phyloP scores from a whole-genome alignment of 2,113 vertebrate species.

The Tragelaphus imberbis region DNA sequence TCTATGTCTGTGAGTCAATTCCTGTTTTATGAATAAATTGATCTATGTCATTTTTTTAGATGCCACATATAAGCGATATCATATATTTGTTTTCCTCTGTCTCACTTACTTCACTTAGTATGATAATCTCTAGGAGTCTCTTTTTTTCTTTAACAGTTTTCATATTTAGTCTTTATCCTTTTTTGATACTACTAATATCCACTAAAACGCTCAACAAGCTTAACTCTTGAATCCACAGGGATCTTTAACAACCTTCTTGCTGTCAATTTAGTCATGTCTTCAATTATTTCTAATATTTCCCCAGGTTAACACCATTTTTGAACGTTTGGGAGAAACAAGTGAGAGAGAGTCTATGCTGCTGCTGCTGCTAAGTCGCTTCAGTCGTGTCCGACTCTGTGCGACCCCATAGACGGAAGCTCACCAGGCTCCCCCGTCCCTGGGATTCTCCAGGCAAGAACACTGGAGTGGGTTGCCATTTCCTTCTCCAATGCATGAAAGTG shows the following conservation, averaged over 20 bases:
- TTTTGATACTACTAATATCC: neutral
- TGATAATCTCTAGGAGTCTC: neutral
- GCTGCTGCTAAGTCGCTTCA: too few relatives aligned
- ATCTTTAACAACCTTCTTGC: neutral
- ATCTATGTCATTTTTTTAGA: neutral
- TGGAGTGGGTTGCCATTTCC: too few relatives aligned
- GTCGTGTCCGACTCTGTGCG: too few relatives aligned
- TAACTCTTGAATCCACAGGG: neutral
- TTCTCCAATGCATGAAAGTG: too few relatives aligned
- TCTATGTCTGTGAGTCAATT: neutral
- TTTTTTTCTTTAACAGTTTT: neutral
- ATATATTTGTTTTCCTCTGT: neutral
- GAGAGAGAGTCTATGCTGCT: too few relatives aligned
- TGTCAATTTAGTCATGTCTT: neutral
- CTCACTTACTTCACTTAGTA: neutral
- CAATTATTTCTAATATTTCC: slow-evolving; percentile 1
- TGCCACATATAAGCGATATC: neutral
- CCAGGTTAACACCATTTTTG: neutral
- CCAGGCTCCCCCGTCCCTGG: too few relatives aligned
- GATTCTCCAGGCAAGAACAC: too few relatives aligned
- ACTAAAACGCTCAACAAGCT: neutral
- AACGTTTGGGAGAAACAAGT: neutral
- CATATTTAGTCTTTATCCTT: neutral
- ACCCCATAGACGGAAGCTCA: too few relatives aligned
- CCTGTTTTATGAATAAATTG: neutral